Conservation (phyloP, 2,888 invertebrate species). For the Ischnus inquisitorius region DNA sequence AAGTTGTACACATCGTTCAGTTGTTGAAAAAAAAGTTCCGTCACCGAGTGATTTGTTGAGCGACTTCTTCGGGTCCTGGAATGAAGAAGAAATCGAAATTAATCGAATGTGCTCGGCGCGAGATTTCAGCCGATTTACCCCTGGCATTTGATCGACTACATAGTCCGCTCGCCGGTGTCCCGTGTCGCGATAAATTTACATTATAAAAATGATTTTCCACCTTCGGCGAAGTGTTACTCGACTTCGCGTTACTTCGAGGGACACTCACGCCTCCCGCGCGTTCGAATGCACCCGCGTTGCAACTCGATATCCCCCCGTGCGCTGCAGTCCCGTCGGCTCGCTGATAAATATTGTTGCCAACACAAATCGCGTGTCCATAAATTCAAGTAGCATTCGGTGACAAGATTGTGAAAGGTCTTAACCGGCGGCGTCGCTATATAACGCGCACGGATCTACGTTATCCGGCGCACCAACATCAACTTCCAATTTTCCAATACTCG, state of each 20-base stretch:
- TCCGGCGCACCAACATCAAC: not conserved
- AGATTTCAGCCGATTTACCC: constrained; percentile 19
- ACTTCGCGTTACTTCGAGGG: not conserved
- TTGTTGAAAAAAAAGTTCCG: too few relatives aligned
- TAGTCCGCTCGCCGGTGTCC: not conserved
- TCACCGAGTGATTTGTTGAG: too few relatives aligned
- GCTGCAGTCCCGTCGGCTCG: not conserved
- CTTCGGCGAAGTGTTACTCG: not conserved
- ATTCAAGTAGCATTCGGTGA: constrained; percentile 47
- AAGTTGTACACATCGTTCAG: too few relatives aligned
- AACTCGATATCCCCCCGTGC: constrained; percentile 28
- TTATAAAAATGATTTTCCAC: not conserved
- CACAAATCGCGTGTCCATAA: constrained; percentile 50
- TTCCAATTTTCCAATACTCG: constrained; percentile 26
- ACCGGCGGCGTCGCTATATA: constrained; percentile 44
- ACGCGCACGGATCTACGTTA: constrained; percentile 11
- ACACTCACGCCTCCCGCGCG: not conserved
- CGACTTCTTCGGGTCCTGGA: too few relatives aligned
- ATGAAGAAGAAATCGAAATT: too few relatives aligned
- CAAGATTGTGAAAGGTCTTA: constrained; percentile 63
- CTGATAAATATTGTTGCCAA: constrained; percentile 55
- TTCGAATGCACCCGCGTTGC: constrained; percentile 6
- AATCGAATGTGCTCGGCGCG: too few relatives aligned
- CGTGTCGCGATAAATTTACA: too few relatives aligned
- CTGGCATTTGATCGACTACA: not conserved